Evolutionary conservation across 2,113 vertebrate species (phyloP), one percentile per base, ranked within the genome.

Genomic region (Rousettus leschenaultii): DNA sequence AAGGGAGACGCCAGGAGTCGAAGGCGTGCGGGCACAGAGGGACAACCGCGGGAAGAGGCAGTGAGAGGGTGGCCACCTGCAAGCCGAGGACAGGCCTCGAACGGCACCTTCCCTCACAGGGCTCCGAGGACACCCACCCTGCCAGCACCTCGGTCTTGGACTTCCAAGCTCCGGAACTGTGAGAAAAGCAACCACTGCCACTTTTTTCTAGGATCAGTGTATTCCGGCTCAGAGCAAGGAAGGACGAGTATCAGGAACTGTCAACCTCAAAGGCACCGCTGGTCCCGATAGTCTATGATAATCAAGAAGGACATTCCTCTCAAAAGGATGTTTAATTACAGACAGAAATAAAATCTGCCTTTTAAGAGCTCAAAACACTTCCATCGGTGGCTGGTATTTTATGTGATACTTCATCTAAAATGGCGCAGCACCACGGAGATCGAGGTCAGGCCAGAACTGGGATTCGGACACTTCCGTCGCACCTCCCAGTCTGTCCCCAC

Each of bases 41-140:
- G 35, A 1, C 5, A 0, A 6, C 21, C 19, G 3, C 0, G 12
- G 3, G 12, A 48, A 35, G 19, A 68, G 5, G 13, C 22, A 43
- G 4, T 4, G 33, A 2, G 57, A 38, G 48, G 48, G 9, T 5
- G 11, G 24, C 19, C 6, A 5, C n/a, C 7, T 68, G 51, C 16
- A 15, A 71, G 70, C 11, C 35, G 26, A 21, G 14, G 35, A 53
- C 13, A 28, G 38, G 28, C 35, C 35, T 26, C 30, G 7, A 26
- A n/a, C 15, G 63, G 0, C 5, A 14, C 14, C 38, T 48, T 24
- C 66, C 33, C 35, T 40, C 9, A 7, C 3, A 12, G 26, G 28
- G 21, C 66, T 38, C 51, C 35, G 30, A 59, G 51, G 12, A 80
- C 68, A 59, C 35, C 18, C 51, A 19, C 28, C 24, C 40, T 61